Percentiles rank a stretch among this genome's conserved stretches.
phyloP scores from a whole-genome alignment of 2,113 vertebrate species.

The Sceloporus tristichus region DNA sequence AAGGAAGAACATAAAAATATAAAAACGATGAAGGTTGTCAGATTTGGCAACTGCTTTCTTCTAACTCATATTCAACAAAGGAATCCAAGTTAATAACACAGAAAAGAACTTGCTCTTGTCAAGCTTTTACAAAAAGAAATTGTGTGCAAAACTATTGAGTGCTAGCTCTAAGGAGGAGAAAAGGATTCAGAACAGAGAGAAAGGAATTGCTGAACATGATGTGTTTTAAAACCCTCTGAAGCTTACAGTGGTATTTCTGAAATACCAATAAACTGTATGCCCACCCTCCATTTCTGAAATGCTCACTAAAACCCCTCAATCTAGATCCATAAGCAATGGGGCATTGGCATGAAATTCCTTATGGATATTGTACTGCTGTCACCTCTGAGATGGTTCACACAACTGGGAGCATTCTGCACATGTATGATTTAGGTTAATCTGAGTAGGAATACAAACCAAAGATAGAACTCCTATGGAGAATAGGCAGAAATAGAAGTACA shows the following conservation, averaged over 20 bases:
- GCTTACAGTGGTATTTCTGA: neutral
- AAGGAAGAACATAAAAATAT: constrained; percentile 51
- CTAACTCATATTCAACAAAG: constrained; percentile 14
- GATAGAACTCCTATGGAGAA: too few relatives aligned
- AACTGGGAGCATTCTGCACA: too few relatives aligned
- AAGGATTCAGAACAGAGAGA: too few relatives aligned
- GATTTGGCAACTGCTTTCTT: constrained; percentile 1
- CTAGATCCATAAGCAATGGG: neutral
- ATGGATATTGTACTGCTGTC: too few relatives aligned
- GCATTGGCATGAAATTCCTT: neutral
- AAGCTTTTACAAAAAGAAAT: constrained; percentile 24
- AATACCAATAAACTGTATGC: too few relatives aligned
- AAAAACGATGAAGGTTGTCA: constrained; percentile 47
- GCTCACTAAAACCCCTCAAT: neutral
- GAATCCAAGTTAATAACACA: accelerated
- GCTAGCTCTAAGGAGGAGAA: neutral
- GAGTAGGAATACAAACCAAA: too few relatives aligned
- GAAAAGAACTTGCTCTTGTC: constrained; percentile 42
- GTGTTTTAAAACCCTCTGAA: neutral
- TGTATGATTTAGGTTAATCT: too few relatives aligned
- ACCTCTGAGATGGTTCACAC: too few relatives aligned
- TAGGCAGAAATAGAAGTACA: too few relatives aligned
- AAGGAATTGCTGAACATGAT: accelerated
- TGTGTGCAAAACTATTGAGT: neutral
- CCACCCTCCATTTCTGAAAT: neutral